Percentiles rank a stretch among this genome's conserved stretches.
Conservation (phyloP, 2,888 invertebrate genomes). For the Coenonympha arcania region DNA sequence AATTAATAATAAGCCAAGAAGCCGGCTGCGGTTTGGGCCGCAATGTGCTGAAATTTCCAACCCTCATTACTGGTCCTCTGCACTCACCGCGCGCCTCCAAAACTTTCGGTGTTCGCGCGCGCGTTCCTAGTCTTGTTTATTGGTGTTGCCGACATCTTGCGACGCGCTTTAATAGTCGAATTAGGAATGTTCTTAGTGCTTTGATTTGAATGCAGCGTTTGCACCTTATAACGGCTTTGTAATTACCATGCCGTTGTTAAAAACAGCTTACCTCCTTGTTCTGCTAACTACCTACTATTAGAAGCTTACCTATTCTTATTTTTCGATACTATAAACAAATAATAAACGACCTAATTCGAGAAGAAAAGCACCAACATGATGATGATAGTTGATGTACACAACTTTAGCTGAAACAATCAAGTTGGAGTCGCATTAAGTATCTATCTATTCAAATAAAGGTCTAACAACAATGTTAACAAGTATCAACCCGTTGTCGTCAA, state of each 20-base stretch:
- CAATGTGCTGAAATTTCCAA: constrained; percentile 72
- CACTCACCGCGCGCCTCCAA: constrained; percentile 66
- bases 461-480: constrained; percentile 43
- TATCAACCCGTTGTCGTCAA: constrained; percentile 32
- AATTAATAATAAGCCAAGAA: constrained; percentile 76
- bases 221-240: background rate
- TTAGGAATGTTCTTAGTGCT: constrained; percentile 60
- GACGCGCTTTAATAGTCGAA: constrained; percentile 64
- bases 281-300: too few relatives aligned
- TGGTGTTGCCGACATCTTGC: constrained; percentile 65
- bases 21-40: constrained; percentile 69
- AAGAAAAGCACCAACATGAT: too few relatives aligned
- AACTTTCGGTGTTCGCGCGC: constrained; percentile 65
- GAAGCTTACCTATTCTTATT: too few relatives aligned
- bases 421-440: background rate
- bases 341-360: too few relatives aligned
- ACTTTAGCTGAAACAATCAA: background rate
- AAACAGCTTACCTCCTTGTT: too few relatives aligned
- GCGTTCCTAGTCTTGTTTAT: constrained; percentile 68
- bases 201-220: constrained; percentile 27
- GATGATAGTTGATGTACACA: background rate
- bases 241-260: background rate
- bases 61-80: constrained; percentile 71
- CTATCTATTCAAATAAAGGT: constrained; percentile 20
- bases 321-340: too few relatives aligned